Conservation (phyloP, 2,113 vertebrate genomes). For the Tapirus terrestris region DNA sequence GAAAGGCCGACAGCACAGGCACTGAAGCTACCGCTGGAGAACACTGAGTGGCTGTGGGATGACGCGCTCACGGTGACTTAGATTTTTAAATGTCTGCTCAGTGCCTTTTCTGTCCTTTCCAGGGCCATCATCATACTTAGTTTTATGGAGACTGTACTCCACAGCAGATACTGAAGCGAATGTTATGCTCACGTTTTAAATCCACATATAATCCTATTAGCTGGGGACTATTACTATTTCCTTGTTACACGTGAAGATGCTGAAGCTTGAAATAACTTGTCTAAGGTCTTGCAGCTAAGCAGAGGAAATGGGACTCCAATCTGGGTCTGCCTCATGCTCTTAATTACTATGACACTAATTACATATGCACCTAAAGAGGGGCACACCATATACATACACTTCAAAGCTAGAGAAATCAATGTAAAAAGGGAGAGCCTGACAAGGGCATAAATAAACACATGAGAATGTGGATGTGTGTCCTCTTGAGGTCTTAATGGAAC, state of each 20-base stretch:
- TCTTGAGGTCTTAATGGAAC: background rate
- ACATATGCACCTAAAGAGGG: background rate
- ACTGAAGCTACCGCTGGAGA: rapidly evolving
- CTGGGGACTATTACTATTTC: background rate
- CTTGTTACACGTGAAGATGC: background rate
- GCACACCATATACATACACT: no score
- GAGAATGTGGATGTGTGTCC: background rate
- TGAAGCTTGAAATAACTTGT: background rate
- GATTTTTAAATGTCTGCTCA: background rate
- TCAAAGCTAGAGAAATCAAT: background rate
- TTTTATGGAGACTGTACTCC: background rate
- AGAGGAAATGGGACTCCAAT: background rate
- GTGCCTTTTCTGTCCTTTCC: background rate
- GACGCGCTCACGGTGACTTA: rapidly evolving
- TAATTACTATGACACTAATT: background rate
- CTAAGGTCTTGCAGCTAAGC: background rate
- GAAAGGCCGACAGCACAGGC: no score
- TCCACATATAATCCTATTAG: background rate
- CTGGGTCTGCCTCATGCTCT: background rate
- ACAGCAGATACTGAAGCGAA: rapidly evolving
- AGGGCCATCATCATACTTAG: rapidly evolving
- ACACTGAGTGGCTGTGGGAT: rapidly evolving
- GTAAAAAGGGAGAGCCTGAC: background rate
- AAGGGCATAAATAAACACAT: rapidly evolving
- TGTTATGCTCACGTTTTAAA: rapidly evolving